Base-by-base conservation (phyloP, 2,113 vertebrate genomes). In the Merops nubicus region DNA sequence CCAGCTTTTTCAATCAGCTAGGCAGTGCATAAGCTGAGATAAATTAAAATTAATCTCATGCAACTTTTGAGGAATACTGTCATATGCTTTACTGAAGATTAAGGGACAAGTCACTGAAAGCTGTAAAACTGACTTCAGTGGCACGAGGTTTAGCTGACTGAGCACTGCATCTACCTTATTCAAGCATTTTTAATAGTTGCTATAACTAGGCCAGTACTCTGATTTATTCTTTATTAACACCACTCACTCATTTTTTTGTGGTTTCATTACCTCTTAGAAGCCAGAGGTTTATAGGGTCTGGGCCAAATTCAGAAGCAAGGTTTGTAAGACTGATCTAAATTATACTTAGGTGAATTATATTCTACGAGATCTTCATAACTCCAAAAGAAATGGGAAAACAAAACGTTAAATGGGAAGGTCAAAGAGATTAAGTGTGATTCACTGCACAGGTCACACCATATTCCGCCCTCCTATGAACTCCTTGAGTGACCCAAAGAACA, bases 211-310 rank as follows among this genome's bases (percentile, higher is more conserved):
- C 36, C 73, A 91, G n/a, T 65, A 50, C 23, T 69, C 69, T 91
- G 81, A 85, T 76, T 91, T 86, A 93, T 89, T 88, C 69, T 73
- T 89, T 94, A 75, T 79, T 95, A 97, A 84, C 29, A 91, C 8
- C 50, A 69, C n/a, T 92, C 0, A 1, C 10, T 88, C 87, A 89
- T 85, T 89, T 92, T 92, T 89, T 93, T 85, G 82, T 85, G 87
- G 78, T 91, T 95, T 94, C 67, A 77, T 88, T 94, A 89, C 42
- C 21, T 85, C 70, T 42, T 50, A 82, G 51, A 89, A 91, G 85
- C 36, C 79, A 94, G 48, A 89, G 45, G 22, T 93, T 95, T 96
- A 85, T 76, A 91, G 53, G 26, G 78, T 89, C 77, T 85, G 70
- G 57, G 57, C 53, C 78, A 96, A 93, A 91, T 85, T 94, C 87